These are phyloP conservation scores for Agrochola macilenta DNA, from an alignment of 2,888 invertebrate genomes.

Conservation along the genomic window DNA sequence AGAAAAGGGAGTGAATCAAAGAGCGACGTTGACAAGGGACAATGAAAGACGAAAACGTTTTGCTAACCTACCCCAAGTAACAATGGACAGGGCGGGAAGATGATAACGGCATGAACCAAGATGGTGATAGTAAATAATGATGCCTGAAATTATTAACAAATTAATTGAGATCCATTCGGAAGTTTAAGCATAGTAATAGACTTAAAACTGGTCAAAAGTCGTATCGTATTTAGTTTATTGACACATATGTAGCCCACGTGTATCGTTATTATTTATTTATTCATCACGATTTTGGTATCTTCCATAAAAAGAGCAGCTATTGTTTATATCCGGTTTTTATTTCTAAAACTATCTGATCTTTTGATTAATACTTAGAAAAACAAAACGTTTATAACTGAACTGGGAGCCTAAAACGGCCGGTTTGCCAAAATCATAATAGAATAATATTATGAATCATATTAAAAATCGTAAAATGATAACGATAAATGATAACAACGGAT, in stretches of 20 bases:
- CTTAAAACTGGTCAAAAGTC: background rate
- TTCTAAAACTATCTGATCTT: background rate
- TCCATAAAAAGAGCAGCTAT: slow-evolving; percentile 9
- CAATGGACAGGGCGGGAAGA: no score
- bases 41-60: background rate
- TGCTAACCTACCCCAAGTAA: no score
- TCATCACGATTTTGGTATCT: slow-evolving; percentile 15
- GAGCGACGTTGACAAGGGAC: background rate
- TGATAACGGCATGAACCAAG: background rate
- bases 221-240: background rate
- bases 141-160: background rate
- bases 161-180: background rate
- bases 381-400: background rate
- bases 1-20: background rate
- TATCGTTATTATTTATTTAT: slow-evolving; percentile 27
- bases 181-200: background rate
- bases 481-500: background rate
- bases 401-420: no score
- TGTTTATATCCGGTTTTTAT: background rate
- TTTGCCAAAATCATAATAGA: no score
- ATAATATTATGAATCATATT: no score
- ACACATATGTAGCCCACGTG: slow-evolving; percentile 22
- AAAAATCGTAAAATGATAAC: background rate
- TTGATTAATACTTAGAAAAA: no score
- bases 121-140: no score